These are phyloP conservation scores for Amphipoea lucens DNA, from an alignment of 2,888 invertebrate species.

Conservation along the genomic window DNA sequence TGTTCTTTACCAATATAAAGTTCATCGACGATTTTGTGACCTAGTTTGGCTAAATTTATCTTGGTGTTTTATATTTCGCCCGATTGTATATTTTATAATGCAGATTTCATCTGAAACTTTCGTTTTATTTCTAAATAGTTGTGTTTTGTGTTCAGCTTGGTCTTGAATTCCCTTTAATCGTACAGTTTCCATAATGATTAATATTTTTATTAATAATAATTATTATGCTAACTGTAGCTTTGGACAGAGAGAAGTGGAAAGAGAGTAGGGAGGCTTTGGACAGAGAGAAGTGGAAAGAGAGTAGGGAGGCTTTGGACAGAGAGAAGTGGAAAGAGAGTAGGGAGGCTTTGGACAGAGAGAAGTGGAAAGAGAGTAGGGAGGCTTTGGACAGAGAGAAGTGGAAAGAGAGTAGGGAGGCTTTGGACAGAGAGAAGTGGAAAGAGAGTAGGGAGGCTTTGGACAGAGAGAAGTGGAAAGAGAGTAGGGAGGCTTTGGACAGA, in stretches of 20 bases:
- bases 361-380: too few species aligned
- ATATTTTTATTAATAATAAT: background rate
- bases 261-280: too few species aligned
- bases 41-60: constrained; percentile 36
- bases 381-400: too few species aligned
- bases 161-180: background rate
- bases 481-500: too few species aligned
- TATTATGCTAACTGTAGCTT: background rate
- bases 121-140: background rate
- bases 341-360: too few species aligned
- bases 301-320: too few species aligned
- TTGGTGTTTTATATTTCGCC: constrained; percentile 24
- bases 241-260: background rate
- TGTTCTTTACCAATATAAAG: constrained; percentile 41
- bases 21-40: constrained; percentile 37
- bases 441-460: too few species aligned
- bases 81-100: constrained; percentile 6
- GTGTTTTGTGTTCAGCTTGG: background rate
- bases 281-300: too few species aligned
- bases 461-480: too few species aligned
- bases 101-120: background rate
- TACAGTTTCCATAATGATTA: background rate
- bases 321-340: too few species aligned
- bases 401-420: too few species aligned
- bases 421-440: too few species aligned